Percentiles rank a stretch among this genome's conserved stretches.
Conservation (phyloP, 2,113 vertebrate species). For the Gymnogyps californianus region DNA sequence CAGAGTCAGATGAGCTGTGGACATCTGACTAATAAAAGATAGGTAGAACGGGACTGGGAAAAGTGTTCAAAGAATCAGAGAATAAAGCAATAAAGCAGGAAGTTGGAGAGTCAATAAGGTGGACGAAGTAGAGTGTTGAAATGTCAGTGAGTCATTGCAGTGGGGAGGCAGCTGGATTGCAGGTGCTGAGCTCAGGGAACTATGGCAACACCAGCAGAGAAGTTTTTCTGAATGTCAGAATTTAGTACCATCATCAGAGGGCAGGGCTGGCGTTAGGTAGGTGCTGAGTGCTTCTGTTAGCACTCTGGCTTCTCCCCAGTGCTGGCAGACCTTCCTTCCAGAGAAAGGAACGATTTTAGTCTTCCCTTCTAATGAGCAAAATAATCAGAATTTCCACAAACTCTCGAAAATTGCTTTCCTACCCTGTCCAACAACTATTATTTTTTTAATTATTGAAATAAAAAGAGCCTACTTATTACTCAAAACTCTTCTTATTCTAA, state of each 20-base stretch:
- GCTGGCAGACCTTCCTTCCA: neutral
- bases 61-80: neutral
- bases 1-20: neutral
- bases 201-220: slow-evolving; percentile 14
- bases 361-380: neutral
- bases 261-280: neutral
- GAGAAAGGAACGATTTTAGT: neutral
- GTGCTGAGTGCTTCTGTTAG: slow-evolving; percentile 29
- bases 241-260: slow-evolving; percentile 30
- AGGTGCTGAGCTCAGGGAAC: slow-evolving; percentile 47
- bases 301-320: neutral
- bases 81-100: slow-evolving; percentile 6
- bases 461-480: neutral
- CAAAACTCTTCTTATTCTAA: neutral
- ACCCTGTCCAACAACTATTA: neutral
- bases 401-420: neutral
- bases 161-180: slow-evolving; percentile 46
- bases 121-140: slow-evolving; percentile 28
- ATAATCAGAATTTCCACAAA: neutral
- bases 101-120: slow-evolving; percentile 28
- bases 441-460: neutral
- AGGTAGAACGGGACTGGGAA: neutral
- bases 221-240: slow-evolving; percentile 10
- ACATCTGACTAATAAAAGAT: neutral
- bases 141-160: slow-evolving; percentile 15